Evolutionary conservation across 2,113 vertebrate species (phyloP).

Genomic region (Pimephales promelas): DNA sequence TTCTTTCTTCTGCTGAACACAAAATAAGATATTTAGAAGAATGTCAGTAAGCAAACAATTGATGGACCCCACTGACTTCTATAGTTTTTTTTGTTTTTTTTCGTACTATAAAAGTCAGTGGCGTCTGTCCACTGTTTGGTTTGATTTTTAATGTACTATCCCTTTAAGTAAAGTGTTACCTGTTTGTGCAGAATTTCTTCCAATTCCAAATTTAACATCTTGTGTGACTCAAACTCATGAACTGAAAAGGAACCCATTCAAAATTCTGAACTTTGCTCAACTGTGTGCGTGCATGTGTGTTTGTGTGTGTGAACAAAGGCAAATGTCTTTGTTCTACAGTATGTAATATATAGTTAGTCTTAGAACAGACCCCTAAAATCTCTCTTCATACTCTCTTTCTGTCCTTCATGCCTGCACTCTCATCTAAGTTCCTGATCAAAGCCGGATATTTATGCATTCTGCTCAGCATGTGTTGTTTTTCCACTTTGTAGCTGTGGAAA

Average conservation of each 20-base stretch:
- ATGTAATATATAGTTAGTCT: neutral
- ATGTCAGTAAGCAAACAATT: too few relatives aligned
- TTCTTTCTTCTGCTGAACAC: too few relatives aligned
- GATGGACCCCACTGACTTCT: too few relatives aligned
- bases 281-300: neutral
- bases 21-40: too few relatives aligned
- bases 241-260: neutral
- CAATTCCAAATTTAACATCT: neutral
- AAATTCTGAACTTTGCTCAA: neutral
- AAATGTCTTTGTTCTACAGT: neutral
- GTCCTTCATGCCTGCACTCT: constrained; percentile 22
- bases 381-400: neutral
- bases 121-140: too few relatives aligned
- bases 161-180: too few relatives aligned
- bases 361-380: neutral
- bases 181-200: too few relatives aligned
- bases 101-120: too few relatives aligned
- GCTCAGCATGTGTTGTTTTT: constrained; percentile 31
- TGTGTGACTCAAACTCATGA: neutral
- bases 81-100: too few relatives aligned
- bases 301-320: neutral
- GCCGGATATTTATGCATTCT: constrained; percentile 27
- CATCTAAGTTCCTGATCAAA: constrained; percentile 10
- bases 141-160: too few relatives aligned
- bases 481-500: constrained; percentile 34